Conservation (phyloP, 2,797 vertebrate species). For the Ctenochaetus hawaiiensis region DNA sequence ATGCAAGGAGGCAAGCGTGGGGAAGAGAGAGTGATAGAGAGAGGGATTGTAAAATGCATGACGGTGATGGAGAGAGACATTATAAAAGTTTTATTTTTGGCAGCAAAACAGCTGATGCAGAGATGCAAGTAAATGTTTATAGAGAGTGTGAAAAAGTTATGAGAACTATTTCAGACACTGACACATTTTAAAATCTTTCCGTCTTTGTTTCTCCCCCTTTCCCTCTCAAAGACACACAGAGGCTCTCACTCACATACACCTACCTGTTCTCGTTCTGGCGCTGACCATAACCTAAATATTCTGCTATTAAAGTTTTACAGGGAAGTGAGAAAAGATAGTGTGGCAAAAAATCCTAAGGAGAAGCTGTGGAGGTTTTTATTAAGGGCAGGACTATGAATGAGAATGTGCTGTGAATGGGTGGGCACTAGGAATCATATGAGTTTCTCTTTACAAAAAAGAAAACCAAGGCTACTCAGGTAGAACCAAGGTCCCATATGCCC, state of each 20-base stretch:
- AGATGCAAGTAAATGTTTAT: constrained; percentile 78
- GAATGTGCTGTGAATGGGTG: constrained; percentile 17
- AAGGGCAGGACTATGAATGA: constrained; percentile 3
- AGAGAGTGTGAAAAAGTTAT: constrained; percentile 61
- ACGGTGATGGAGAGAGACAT: constrained; percentile 63
- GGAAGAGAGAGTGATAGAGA: constrained; percentile 3
- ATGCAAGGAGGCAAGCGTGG: constrained; percentile 42
- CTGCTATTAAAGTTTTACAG: constrained; percentile 51
- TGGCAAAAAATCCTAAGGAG: constrained; percentile 18
- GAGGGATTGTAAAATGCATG: constrained; percentile 48
- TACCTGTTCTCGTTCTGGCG: constrained; percentile 13
- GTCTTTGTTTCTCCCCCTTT: not conserved
- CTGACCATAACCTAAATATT: constrained; percentile 56
- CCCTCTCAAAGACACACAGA: not conserved
- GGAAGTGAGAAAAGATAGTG: not conserved
- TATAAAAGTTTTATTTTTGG: constrained; percentile 79
- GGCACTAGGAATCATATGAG: not conserved
- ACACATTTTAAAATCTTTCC: constrained; percentile 47
- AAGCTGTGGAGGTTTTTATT: constrained; percentile 37
- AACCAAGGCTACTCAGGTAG: constrained; percentile 20
- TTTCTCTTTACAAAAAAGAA: constrained; percentile 43
- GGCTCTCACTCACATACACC: not conserved
- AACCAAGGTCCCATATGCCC: not conserved
- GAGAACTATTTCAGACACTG: constrained; percentile 49
- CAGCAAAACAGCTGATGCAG: constrained; percentile 77